Conservation (phyloP, 2,797 vertebrate genomes). For the Pseudochirops cupreus region DNA sequence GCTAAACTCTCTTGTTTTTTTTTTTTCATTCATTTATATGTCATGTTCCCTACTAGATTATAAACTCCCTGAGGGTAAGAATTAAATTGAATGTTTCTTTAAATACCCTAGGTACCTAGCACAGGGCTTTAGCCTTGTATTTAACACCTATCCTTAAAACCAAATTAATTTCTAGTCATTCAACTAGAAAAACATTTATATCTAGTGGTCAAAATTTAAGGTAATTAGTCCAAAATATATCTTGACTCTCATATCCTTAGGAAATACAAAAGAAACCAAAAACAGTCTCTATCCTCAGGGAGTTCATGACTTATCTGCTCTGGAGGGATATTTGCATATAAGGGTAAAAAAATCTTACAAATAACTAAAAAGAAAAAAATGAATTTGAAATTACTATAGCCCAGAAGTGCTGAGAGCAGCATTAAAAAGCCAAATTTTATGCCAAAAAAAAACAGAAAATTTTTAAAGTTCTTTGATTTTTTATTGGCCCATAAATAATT, state of each 20-base stretch:
- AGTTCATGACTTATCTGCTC: conserved; percentile 25
- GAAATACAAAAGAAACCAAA: background rate
- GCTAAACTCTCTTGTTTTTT: background rate
- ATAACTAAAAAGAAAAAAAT: background rate
- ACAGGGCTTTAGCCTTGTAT: background rate
- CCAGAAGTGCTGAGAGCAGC: background rate
- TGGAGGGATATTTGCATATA: background rate
- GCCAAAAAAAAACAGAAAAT: conserved; percentile 30
- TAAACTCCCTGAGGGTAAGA: background rate
- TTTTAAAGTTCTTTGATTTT: background rate
- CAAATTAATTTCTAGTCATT: background rate
- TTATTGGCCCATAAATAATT: conserved; percentile 61
- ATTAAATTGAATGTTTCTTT: background rate
- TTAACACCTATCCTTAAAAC: background rate
- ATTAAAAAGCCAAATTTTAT: conserved; percentile 44
- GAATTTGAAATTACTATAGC: conserved; percentile 27
- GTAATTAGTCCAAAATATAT: background rate
- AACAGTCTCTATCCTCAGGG: too few species aligned
- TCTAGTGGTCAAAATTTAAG: background rate
- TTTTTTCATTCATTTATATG: background rate
- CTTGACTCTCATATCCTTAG: background rate
- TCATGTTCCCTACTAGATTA: background rate
- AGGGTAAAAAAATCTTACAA: background rate
- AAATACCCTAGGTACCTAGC: background rate
- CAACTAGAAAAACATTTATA: background rate